Evolutionary conservation across 53 echinoderm and acorn worm genomes (phyloP).

Genomic region (Actinopyga echinites): DNA sequence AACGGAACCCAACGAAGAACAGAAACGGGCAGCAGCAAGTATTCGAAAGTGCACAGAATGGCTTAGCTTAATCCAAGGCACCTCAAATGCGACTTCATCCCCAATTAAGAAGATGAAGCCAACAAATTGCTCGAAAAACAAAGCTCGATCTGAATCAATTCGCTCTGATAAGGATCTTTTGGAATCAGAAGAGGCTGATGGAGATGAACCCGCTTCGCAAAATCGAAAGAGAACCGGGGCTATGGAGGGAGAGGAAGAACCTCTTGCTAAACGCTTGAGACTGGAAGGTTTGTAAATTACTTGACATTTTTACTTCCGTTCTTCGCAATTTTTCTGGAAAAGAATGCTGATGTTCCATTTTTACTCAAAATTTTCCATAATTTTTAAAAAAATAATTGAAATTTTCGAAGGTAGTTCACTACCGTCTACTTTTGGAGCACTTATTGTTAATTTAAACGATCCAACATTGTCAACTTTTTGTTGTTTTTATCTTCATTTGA

Average conservation of each 20-base stretch:
- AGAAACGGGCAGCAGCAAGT: slow-evolving; percentile 53
- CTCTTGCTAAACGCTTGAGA: not conserved
- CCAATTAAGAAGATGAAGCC: not conserved
- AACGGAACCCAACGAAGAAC: slow-evolving; percentile 42
- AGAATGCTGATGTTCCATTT: too few relatives aligned
- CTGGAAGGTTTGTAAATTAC: not conserved
- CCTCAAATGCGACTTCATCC: not conserved
- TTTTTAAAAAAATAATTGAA: too few relatives aligned
- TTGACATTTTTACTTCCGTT: not conserved
- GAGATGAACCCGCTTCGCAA: slow-evolving; percentile 1
- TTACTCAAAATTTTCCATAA: too few relatives aligned
- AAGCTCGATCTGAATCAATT: slow-evolving; percentile 21
- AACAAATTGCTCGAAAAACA: slow-evolving; percentile 20
- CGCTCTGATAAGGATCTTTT: not conserved
- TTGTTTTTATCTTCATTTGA: too few relatives aligned
- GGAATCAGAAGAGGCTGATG: slow-evolving; percentile 29
- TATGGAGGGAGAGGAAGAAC: too few relatives aligned
- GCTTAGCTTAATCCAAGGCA: slow-evolving; percentile 70
- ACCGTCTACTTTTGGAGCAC: too few relatives aligned
- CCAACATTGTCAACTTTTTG: too few relatives aligned
- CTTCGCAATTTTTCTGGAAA: too few relatives aligned
- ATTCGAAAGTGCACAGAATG: slow-evolving; percentile 83
- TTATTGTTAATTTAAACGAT: too few relatives aligned
- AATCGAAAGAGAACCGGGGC: not conserved
- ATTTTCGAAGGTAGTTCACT: too few relatives aligned